Evolutionary conservation across 1,140 invertebrate species (phyloP).

Genomic region (Eufriesea mexicana): DNA sequence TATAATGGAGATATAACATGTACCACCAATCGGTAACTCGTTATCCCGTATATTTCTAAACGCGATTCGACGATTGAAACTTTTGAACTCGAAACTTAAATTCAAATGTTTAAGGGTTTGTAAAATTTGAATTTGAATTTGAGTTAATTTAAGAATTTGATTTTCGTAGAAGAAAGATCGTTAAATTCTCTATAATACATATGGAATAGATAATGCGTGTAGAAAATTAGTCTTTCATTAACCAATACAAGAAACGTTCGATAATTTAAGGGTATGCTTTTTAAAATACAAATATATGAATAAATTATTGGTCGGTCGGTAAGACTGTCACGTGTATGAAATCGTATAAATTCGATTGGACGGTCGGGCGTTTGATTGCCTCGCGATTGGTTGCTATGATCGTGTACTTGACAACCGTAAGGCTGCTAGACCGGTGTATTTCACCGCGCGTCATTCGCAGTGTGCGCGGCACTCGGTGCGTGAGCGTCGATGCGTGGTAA

Average conservation of each 20-base stretch:
- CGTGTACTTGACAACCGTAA: conserved; percentile 29
- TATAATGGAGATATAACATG: too few relatives aligned
- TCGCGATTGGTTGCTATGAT: conserved; percentile 39
- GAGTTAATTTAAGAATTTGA: background rate
- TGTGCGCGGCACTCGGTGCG: conserved; percentile 39
- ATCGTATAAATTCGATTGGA: conserved; percentile 29
- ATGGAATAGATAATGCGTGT: background rate
- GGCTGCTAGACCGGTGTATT: conserved; percentile 7
- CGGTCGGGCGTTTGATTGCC: background rate
- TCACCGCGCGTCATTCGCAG: conserved; percentile 48
- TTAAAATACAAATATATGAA: background rate
- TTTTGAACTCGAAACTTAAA: background rate
- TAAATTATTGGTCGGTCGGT: background rate
- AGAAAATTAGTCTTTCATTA: background rate
- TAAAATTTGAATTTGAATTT: background rate
- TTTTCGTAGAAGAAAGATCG: background rate
- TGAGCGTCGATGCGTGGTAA: conserved; percentile 3
- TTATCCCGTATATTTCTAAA: background rate
- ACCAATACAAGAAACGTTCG: too few relatives aligned
- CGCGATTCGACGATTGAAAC: background rate
- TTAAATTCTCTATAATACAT: background rate
- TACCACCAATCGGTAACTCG: conserved; percentile 2
- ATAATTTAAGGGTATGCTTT: background rate
- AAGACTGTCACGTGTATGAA: background rate
- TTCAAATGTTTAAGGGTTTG: background rate